phyloP scores from a whole-genome alignment of 2,113 vertebrate species.

The Fregata magnificens region DNA sequence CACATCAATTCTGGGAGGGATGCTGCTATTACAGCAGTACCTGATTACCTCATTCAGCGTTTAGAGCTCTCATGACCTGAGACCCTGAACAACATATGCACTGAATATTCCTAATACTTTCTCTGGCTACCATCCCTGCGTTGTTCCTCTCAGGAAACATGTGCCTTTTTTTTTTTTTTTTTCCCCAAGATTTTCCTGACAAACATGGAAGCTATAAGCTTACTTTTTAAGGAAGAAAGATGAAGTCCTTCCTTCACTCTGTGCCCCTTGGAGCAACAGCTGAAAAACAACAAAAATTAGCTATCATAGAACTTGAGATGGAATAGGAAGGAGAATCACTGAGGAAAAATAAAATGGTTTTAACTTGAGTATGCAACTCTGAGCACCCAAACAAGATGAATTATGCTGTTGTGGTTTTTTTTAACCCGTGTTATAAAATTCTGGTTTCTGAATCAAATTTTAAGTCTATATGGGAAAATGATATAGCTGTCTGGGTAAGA shows the following conservation, averaged over 20 bases:
- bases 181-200: background rate
- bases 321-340: background rate
- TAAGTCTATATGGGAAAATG: background rate
- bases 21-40: background rate
- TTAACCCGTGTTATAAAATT: background rate
- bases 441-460: background rate
- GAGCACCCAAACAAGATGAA: background rate
- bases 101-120: background rate
- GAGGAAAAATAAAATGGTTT: background rate
- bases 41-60: background rate
- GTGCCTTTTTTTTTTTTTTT: too few relatives aligned
- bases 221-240: background rate
- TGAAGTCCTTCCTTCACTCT: background rate
- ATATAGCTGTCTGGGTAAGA: background rate
- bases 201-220: background rate
- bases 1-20: background rate
- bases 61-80: background rate
- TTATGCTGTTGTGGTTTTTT: background rate
- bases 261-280: fast-evolving
- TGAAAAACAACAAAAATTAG: background rate
- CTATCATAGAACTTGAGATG: background rate
- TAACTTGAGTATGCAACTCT: background rate
- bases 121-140: background rate
- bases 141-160: background rate
- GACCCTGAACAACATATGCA: background rate